Evolutionary conservation across 2,797 vertebrate species (phyloP), one percentile per base, ranked within the genome.

Genomic region (Cossypha polioptera): DNA sequence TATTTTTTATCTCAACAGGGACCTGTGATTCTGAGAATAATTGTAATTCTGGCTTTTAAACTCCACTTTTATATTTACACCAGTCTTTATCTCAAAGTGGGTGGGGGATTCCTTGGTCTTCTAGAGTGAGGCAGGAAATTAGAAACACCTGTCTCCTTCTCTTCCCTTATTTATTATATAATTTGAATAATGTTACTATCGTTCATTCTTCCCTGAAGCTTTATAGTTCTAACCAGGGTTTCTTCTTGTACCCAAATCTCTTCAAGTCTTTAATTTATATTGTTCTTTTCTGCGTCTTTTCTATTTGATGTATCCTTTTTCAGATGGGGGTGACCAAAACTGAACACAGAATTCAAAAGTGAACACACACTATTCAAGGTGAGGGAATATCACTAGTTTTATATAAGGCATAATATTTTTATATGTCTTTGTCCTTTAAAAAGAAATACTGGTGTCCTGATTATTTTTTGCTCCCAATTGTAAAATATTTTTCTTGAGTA

Each of bases 281-380:
- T 94, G n/a, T 93, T 86, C 93, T 95, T 95, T 78, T 97, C 87
- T 95, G 88, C 88, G 61, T 95, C 95, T 96, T 93, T 97, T 96
- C 96, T 96, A 83, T 94, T 96, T 96, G 94, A 84, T 96, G 88
- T 96, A 96, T 97, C 95, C 96, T 97, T 97, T 96, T 97, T 89
- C 96, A 97, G 95, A 96, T 96, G 96, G 94, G 96, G 75, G 94
- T 96, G 88, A 69, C 94, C 94, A 96, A 96, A 97, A 96, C 91
- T 96, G 94, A 97, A 91, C 94, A 74, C 88, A 96, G 95, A 97
- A 97, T 95, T 96, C 93, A 96, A 97, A 97, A 92, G 81, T 96
- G 93, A 97, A 54, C 96, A 96, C 92, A 95, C 93, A 90, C 42
- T 87, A 59, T 96, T 91, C 94, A 94, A 96, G 96, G 95, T 97